Conservation (phyloP, 2,113 vertebrate genomes). For the Pterocles orientalis region DNA sequence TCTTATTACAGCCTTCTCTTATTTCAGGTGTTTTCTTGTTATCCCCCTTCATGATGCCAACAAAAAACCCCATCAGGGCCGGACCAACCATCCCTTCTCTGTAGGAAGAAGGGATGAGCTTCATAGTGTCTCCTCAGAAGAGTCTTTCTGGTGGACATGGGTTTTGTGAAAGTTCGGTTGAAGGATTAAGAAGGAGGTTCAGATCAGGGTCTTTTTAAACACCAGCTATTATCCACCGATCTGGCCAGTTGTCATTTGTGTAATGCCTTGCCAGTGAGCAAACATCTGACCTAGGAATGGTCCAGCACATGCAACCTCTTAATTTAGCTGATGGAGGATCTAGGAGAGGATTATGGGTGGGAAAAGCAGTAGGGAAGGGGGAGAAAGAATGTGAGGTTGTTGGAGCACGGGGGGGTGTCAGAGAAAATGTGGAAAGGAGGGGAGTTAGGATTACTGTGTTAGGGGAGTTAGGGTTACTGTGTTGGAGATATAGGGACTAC, state of each 20-base stretch:
- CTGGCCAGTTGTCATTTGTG: rapidly evolving
- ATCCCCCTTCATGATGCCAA: background rate
- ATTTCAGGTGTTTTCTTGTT: background rate
- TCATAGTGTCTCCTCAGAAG: background rate
- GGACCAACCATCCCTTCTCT: background rate
- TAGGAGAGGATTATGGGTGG: background rate
- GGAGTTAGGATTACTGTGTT: background rate
- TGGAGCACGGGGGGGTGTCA: background rate
- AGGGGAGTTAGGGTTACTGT: background rate
- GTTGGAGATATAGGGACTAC: background rate
- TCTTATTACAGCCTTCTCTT: background rate
- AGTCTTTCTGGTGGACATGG: background rate
- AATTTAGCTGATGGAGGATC: background rate
- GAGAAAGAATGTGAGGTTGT: background rate
- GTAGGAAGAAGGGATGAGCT: background rate
- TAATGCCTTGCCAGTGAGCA: background rate
- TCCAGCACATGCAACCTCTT: background rate
- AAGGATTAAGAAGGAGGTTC: background rate
- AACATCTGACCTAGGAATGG: background rate
- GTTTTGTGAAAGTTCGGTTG: background rate
- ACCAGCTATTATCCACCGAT: background rate
- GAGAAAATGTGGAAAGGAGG: background rate
- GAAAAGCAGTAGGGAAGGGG: background rate
- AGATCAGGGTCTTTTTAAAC: background rate
- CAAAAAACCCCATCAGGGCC: background rate